phyloP scores from a whole-genome alignment of 2,888 invertebrate genomes.

The Gymnoscelis rufifasciata region DNA sequence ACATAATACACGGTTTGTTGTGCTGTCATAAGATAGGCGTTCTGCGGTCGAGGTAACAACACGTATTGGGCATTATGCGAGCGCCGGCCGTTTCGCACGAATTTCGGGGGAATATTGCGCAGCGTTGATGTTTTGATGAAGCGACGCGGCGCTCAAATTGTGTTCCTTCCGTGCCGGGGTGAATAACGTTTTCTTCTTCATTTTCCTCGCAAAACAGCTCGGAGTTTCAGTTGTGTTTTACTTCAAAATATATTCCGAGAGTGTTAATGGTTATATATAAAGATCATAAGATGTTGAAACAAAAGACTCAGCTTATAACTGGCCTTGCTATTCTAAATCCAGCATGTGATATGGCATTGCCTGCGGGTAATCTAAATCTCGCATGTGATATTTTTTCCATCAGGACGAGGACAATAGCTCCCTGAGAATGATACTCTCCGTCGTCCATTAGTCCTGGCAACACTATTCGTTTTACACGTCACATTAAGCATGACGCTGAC shows the following conservation, averaged over 20 bases:
- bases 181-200: neutral
- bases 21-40: constrained; percentile 21
- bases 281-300: too few relatives aligned
- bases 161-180: neutral
- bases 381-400: too few relatives aligned
- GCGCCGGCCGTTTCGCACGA: constrained; percentile 1
- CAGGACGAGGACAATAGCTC: too few relatives aligned
- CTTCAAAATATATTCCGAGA: too few relatives aligned
- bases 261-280: too few relatives aligned
- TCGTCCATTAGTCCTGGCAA: constrained; percentile 21
- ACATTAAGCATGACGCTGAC: constrained; percentile 53
- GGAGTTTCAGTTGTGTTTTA: neutral
- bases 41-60: constrained; percentile 16
- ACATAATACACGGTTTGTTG: constrained; percentile 25
- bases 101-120: constrained; percentile 8
- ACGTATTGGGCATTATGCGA: constrained; percentile 14
- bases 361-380: too few relatives aligned
- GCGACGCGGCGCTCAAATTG: neutral
- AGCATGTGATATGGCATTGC: too few relatives aligned
- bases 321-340: too few relatives aligned
- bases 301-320: too few relatives aligned
- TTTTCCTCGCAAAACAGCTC: neutral
- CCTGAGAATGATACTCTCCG: neutral
- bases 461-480: constrained; percentile 56
- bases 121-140: constrained; percentile 8